Conservation (phyloP, 2,113 vertebrate species). For the Choloepus hoffmanni region DNA sequence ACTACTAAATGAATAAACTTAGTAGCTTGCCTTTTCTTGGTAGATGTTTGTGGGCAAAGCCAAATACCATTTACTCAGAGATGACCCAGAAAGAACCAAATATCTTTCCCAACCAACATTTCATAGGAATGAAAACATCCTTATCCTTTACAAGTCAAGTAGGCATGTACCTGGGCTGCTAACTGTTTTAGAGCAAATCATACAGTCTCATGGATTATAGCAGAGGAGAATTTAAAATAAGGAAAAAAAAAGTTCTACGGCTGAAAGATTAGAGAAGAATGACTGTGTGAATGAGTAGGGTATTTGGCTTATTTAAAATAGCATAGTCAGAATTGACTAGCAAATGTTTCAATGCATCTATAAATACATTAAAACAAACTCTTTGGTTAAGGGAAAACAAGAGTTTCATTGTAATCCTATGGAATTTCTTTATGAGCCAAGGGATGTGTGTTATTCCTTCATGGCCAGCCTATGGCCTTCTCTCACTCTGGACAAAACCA, state of each 20-base stretch:
- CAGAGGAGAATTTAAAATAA: constrained; percentile 44
- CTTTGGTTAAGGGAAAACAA: constrained; percentile 30
- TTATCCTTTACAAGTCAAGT: not conserved
- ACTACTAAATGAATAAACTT: not conserved
- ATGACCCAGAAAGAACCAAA: not conserved
- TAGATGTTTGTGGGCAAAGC: not conserved
- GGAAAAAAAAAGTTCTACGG: not conserved
- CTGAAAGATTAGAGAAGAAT: not conserved
- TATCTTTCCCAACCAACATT: constrained; percentile 11
- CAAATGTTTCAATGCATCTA: not conserved
- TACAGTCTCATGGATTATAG: not conserved
- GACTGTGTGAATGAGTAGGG: not conserved
- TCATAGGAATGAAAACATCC: not conserved
- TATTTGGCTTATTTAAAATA: constrained; percentile 30
- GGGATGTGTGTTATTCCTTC: not conserved
- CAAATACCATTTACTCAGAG: constrained; percentile 17
- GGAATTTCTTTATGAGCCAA: not conserved
- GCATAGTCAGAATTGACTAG: not conserved
- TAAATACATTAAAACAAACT: not conserved
- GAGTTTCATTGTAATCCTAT: not conserved
- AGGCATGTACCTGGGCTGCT: not conserved
- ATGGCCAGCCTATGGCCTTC: not conserved
- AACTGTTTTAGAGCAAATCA: constrained; percentile 17
- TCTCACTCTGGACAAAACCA: not conserved
- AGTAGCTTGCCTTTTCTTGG: constrained; percentile 17